Evolutionary conservation across 2,797 vertebrate genomes (phyloP), one percentile per base, ranked within the genome.

Genomic region (Lepus oiostolus): DNA sequence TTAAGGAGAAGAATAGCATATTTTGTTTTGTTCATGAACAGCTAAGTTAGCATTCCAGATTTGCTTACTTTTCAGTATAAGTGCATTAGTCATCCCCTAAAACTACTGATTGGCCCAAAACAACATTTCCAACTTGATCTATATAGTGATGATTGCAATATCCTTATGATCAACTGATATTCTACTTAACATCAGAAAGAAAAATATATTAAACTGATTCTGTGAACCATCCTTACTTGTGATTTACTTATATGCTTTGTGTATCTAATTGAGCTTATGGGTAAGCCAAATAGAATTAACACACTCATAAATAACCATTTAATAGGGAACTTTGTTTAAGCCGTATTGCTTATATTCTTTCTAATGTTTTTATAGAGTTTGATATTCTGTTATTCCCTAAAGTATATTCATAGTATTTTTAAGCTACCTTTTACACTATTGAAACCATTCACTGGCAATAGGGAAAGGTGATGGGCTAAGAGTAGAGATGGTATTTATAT

Each of bases 21-120:
- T 88, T 94, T 96, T 87, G 24, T 94, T 94, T 89, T 92, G 28
- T 35, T 89, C 79, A 88, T 75, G 12, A 72, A 85, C 38, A 79
- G 11, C 47, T 62, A 83, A 85, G 16, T 79, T 50, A 74, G 6
- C 47, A 85, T 88, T 95, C 70, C 65, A 79, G 28, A 82, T 92
- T 60, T 96, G 22, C 42, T 76, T 89, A 81, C 62, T 95, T 86
- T 22, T 35, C 26, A 24, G 3, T 74, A 7, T 58, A 58, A 32
- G 1, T 63, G 2, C 7, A 38, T n/a, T 84, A 58, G 65, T 92
- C 79, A 86, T 96, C 68, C 72, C 32, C 60, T 90, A 85, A 94
- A 92, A 86, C 21, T 91, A 83, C 22, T 65, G 6, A 54, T 38
- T 86, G 35, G 91, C 32, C 35, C 76, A 58, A 85, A 96, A 89